These are phyloP conservation scores for Drosophila paramelanica DNA, from an alignment of 2,888 invertebrate species.

Conservation along the genomic window DNA sequence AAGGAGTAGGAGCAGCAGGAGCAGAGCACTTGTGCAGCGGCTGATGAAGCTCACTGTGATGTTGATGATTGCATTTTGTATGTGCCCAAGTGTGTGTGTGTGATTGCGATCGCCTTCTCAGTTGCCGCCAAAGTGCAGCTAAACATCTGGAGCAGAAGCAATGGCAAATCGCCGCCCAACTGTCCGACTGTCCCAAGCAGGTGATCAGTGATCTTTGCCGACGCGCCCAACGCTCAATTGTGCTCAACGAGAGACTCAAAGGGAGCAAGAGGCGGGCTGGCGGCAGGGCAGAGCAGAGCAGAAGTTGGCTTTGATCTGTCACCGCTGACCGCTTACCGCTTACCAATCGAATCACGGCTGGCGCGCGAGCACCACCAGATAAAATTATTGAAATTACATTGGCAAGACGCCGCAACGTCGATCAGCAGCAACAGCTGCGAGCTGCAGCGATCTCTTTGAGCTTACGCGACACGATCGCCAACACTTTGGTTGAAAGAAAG, in stretches of 20 bases:
- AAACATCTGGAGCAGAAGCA: conserved; percentile 75
- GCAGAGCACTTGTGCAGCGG: conserved; percentile 16
- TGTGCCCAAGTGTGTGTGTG: conserved; percentile 20
- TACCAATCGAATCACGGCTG: conserved; percentile 78
- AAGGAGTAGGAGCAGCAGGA: conserved; percentile 13
- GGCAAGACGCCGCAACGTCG: conserved; percentile 75
- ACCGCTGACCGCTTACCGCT: conserved; percentile 42
- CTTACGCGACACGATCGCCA: conserved; percentile 69
- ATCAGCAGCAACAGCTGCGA: conserved; percentile 57
- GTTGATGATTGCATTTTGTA: conserved; percentile 72
- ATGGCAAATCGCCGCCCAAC: conserved; percentile 51
- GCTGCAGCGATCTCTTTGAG: conserved; percentile 48
- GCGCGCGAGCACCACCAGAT: conserved; percentile 78
- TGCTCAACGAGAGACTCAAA: background rate
- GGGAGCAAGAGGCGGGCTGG: background rate
- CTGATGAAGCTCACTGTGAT: conserved; percentile 65
- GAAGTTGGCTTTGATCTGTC: conserved; percentile 73
- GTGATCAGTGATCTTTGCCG: conserved; percentile 76
- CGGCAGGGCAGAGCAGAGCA: background rate
- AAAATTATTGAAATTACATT: conserved; percentile 83
- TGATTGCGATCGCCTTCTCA: conserved; percentile 62
- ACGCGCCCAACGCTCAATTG: conserved; percentile 46
- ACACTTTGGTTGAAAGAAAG: conserved; percentile 59
- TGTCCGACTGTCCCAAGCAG: conserved; percentile 46
- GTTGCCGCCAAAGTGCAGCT: conserved; percentile 75